These are phyloP conservation scores for Gymnogyps californianus DNA, from an alignment of 2,113 vertebrate species.

Conservation along the genomic window DNA sequence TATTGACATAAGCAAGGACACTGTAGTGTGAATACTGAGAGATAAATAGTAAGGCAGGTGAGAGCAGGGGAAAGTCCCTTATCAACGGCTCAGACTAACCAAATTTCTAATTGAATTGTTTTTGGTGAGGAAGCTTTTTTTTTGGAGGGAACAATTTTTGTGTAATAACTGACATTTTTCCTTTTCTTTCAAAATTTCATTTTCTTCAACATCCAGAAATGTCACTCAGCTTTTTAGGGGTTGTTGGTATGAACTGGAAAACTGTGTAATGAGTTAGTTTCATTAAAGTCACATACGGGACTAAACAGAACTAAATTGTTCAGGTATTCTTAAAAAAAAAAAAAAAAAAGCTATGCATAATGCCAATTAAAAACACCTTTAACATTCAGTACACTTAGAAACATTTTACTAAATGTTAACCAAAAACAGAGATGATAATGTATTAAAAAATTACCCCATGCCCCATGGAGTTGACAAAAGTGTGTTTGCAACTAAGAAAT, in stretches of 20 bases:
- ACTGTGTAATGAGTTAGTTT: neutral
- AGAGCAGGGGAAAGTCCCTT: neutral
- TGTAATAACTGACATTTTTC: neutral
- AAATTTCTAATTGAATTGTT: neutral
- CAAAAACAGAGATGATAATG: neutral
- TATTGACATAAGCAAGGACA: neutral
- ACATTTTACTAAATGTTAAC: neutral
- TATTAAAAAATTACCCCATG: neutral
- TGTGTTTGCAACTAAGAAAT: neutral
- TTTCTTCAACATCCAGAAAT: neutral
- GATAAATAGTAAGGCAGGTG: neutral
- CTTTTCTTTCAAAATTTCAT: neutral
- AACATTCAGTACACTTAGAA: neutral
- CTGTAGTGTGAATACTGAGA: neutral
- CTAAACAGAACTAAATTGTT: neutral
- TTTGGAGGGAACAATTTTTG: neutral
- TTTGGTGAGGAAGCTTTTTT: neutral
- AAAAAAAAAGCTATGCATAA: too few relatives aligned
- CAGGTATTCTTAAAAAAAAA: neutral
- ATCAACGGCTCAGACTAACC: neutral
- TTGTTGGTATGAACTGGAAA: neutral
- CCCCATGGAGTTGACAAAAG: accelerated
- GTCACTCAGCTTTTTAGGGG: neutral
- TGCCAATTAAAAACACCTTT: neutral
- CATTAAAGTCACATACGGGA: neutral